Evolutionary conservation across 1,140 invertebrate species (phyloP).

Genomic region (Drosophila burlai): DNA sequence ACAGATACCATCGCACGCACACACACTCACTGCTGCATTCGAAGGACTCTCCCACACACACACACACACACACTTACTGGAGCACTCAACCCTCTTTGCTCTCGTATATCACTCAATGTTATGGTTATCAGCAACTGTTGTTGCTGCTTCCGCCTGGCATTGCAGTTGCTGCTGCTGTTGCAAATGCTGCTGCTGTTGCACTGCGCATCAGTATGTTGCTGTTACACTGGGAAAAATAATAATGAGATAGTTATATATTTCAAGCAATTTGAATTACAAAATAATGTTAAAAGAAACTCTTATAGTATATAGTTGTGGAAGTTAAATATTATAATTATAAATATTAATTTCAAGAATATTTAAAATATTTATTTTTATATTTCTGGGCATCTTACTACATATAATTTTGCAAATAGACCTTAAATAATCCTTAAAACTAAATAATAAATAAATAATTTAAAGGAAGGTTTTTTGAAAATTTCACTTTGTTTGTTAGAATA

Average conservation of each 20-base stretch:
- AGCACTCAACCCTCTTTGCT: constrained; percentile 30
- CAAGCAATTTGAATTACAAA: not conserved
- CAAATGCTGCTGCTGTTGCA: constrained; percentile 28
- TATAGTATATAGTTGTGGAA: not conserved
- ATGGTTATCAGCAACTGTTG: constrained; percentile 80
- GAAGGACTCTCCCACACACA: constrained; percentile 1
- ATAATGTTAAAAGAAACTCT: not conserved
- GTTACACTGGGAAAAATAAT: not conserved
- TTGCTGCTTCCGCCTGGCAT: constrained; percentile 55
- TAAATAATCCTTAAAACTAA: no score
- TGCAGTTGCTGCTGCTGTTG: constrained; percentile 43
- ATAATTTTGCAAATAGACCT: no score
- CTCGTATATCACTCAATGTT: constrained; percentile 81
- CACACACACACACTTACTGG: not conserved
- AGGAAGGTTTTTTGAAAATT: no score
- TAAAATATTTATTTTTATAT: no score
- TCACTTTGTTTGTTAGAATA: no score
- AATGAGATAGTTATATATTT: not conserved
- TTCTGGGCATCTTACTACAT: no score
- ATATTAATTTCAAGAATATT: no score
- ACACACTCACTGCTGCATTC: constrained; percentile 15
- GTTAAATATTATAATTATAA: no score
- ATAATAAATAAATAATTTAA: no score
- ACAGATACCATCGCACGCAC: constrained; percentile 23
- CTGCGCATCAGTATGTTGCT: constrained; percentile 10